phyloP scores from a whole-genome alignment of 2,888 invertebrate genomes.

The Cynaeus angustus region DNA sequence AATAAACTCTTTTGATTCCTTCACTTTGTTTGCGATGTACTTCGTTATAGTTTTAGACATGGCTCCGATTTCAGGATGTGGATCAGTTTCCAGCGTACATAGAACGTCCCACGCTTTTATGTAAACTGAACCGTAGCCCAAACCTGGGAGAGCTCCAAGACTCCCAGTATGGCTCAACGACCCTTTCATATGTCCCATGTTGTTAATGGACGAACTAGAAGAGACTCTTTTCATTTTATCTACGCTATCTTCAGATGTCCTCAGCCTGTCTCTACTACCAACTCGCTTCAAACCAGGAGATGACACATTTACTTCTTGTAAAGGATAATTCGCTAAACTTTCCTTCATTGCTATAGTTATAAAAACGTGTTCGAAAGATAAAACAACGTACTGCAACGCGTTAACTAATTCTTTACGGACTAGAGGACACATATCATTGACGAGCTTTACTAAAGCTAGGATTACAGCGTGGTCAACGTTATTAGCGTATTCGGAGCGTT shows the following conservation, averaged over 20 bases:
- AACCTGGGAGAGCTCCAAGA: slow-evolving; percentile 72
- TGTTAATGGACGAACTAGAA: slow-evolving; percentile 82
- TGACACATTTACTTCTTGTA: slow-evolving; percentile 65
- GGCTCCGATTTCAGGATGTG: slow-evolving; percentile 86
- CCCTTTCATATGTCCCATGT: slow-evolving; percentile 66
- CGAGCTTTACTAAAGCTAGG: slow-evolving; percentile 86
- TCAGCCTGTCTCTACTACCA: slow-evolving; percentile 61
- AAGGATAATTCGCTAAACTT: slow-evolving; percentile 63
- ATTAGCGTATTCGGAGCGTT: slow-evolving; percentile 93
- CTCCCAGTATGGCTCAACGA: slow-evolving; percentile 63
- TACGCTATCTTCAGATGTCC: slow-evolving; percentile 49
- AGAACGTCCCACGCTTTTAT: slow-evolving; percentile 92
- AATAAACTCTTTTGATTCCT: slow-evolving; percentile 63
- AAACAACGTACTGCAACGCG: slow-evolving; percentile 89
- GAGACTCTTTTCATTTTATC: slow-evolving; percentile 78
- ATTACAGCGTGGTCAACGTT: slow-evolving; percentile 95
- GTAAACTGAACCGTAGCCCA: slow-evolving; percentile 85
- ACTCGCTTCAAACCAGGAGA: slow-evolving; percentile 63
- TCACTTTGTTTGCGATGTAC: slow-evolving; percentile 81
- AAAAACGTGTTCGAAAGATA: slow-evolving; percentile 92
- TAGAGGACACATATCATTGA: slow-evolving; percentile 88
- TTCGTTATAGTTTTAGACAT: slow-evolving; percentile 87
- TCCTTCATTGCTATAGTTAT: slow-evolving; percentile 84
- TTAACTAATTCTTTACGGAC: slow-evolving; percentile 92
- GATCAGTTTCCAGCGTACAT: slow-evolving; percentile 86